phyloP scores from a whole-genome alignment of 2,888 invertebrate species.

The Copidosoma aretas region DNA sequence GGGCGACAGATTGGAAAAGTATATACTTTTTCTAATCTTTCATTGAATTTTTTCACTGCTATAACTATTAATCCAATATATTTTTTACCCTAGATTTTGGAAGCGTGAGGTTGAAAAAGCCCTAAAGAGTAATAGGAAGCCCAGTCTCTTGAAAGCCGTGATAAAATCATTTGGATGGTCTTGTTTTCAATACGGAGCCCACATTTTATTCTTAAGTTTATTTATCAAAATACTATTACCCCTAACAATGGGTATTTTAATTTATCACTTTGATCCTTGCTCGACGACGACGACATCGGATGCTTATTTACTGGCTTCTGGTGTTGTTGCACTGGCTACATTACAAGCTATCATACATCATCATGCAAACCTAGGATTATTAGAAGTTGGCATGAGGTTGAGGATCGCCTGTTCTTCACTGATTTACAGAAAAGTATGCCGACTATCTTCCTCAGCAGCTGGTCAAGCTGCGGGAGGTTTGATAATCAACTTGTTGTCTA shows the following conservation, averaged over 20 bases:
- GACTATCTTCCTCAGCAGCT: slow-evolving; percentile 57
- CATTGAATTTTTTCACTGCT: not conserved
- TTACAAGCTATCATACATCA: slow-evolving; percentile 71
- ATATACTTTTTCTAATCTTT: slow-evolving; percentile 22
- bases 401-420: slow-evolving; percentile 80
- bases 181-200: slow-evolving; percentile 68
- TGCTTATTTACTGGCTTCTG: slow-evolving; percentile 73
- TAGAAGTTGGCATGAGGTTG: slow-evolving; percentile 78
- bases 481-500: slow-evolving; percentile 83
- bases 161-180: slow-evolving; percentile 69
- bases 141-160: slow-evolving; percentile 69
- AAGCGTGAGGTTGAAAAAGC: slow-evolving; percentile 66
- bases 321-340: slow-evolving; percentile 69
- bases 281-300: slow-evolving; percentile 64
- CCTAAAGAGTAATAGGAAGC: slow-evolving; percentile 64
- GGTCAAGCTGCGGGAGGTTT: slow-evolving; percentile 67
- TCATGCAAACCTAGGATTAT: slow-evolving; percentile 66
- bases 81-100: slow-evolving; percentile 67
- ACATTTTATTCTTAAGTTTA: slow-evolving; percentile 67
- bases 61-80: not conserved
- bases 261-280: slow-evolving; percentile 69
- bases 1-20: slow-evolving; percentile 72
- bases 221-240: slow-evolving; percentile 72
- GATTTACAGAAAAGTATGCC: slow-evolving; percentile 80
- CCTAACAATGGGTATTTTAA: slow-evolving; percentile 69